Percentiles rank a stretch among this genome's conserved stretches.
Evolutionary conservation across 2,888 invertebrate species (phyloP).

Genomic region (Chydorus sphaericus): DNA sequence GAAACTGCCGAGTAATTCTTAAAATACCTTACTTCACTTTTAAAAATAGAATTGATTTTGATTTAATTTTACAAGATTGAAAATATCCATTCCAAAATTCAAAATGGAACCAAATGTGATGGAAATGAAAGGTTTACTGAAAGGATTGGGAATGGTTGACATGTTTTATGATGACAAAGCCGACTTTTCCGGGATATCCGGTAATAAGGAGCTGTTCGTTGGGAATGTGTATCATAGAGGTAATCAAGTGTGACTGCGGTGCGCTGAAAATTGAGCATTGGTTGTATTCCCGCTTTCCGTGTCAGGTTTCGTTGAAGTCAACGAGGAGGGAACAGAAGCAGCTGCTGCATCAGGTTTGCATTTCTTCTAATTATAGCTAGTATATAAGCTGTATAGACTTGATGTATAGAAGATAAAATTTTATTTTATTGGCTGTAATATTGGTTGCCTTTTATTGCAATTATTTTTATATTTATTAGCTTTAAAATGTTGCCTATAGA

Average conservation of each 20-base stretch:
- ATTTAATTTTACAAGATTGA: constrained; percentile 47
- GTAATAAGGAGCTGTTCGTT: constrained; percentile 38
- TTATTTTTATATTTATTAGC: no score
- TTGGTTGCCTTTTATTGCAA: neutral
- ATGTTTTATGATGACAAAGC: constrained; percentile 44
- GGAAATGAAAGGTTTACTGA: constrained; percentile 37
- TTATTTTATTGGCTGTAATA: no score
- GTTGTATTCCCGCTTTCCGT: no score
- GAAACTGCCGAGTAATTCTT: no score
- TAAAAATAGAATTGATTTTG: no score
- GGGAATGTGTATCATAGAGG: constrained; percentile 63
- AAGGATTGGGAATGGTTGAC: constrained; percentile 50
- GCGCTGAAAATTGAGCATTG: no score
- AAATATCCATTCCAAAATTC: constrained; percentile 60
- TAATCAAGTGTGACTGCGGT: no score
- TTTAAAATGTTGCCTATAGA: no score
- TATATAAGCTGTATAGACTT: no score
- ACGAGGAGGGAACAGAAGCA: constrained; percentile 75
- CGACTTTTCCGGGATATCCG: constrained; percentile 48
- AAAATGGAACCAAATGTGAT: constrained; percentile 59
- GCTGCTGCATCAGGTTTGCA: constrained; percentile 65
- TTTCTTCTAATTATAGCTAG: no score
- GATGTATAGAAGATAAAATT: no score
- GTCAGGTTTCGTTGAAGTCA: constrained; percentile 68
- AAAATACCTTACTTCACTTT: no score